These are phyloP conservation scores for Hybognathus amarus DNA, from an alignment of 2,797 vertebrate species.

Conservation along the genomic window DNA sequence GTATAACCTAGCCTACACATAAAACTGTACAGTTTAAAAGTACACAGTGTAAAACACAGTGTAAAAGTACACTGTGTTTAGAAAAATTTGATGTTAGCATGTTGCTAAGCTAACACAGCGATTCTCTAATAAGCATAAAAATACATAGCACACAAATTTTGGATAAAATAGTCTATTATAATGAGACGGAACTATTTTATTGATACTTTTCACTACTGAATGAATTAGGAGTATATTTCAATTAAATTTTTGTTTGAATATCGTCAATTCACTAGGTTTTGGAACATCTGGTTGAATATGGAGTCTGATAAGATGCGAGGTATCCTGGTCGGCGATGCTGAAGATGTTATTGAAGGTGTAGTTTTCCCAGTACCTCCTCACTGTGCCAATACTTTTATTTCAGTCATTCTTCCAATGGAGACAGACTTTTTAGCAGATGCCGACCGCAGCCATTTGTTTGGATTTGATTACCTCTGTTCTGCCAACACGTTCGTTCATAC, in stretches of 20 bases:
- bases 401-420: constrained; percentile 51
- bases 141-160: background rate
- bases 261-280: constrained; percentile 20
- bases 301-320: background rate
- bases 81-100: background rate
- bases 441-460: constrained; percentile 11
- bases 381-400: constrained; percentile 68
- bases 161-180: background rate
- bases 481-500: background rate
- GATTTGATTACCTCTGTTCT: constrained; percentile 57
- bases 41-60: no score
- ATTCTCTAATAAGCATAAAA: background rate
- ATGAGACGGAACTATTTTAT: background rate
- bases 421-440: constrained; percentile 4
- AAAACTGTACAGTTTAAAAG: no score
- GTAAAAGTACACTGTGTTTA: background rate
- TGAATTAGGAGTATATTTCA: background rate
- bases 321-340: background rate
- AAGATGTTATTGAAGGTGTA: background rate
- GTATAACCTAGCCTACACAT: background rate
- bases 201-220: background rate
- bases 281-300: background rate
- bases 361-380: constrained; percentile 54
- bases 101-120: background rate
- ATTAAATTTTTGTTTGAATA: background rate